Conservation (phyloP, 2,113 vertebrate genomes). For the Cygnus buccinator region DNA sequence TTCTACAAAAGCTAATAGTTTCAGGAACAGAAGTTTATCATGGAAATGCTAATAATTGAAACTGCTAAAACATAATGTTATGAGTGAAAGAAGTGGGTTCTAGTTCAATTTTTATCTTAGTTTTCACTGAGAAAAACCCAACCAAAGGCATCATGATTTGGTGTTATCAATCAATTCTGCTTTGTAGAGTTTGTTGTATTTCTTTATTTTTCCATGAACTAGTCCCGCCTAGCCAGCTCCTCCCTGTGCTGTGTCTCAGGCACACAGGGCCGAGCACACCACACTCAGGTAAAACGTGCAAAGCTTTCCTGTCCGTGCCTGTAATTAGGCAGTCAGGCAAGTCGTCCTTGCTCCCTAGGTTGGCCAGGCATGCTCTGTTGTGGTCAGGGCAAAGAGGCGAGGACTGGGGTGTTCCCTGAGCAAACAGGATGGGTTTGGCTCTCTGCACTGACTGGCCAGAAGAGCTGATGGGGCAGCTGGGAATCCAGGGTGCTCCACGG, state of each 20-base stretch:
- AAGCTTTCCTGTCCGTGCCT: not conserved
- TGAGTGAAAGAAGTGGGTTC: not conserved
- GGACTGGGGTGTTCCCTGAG: not conserved
- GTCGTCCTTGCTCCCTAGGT: not conserved
- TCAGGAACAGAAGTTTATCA: not conserved
- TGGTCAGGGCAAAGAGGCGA: not conserved
- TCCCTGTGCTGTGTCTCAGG: not conserved
- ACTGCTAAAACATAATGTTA: not conserved
- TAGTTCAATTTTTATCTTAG: not conserved
- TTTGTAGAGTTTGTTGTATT: not conserved
- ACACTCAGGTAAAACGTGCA: not conserved
- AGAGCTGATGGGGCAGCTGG: not conserved
- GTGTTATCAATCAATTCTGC: not conserved
- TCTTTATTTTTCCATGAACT: not conserved
- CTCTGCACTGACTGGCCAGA: not conserved
- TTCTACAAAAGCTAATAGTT: not conserved
- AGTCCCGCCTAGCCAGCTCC: not conserved
- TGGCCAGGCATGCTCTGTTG: not conserved
- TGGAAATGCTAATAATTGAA: not conserved
- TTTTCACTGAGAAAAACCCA: not conserved
- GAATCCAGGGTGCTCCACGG: not conserved
- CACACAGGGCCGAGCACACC: not conserved
- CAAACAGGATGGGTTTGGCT: not conserved
- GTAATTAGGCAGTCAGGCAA: not conserved
- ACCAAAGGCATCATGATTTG: not conserved